Evolutionary conservation across 2,888 invertebrate species (phyloP).

Genomic region (Teinopalpus imperialis): DNA sequence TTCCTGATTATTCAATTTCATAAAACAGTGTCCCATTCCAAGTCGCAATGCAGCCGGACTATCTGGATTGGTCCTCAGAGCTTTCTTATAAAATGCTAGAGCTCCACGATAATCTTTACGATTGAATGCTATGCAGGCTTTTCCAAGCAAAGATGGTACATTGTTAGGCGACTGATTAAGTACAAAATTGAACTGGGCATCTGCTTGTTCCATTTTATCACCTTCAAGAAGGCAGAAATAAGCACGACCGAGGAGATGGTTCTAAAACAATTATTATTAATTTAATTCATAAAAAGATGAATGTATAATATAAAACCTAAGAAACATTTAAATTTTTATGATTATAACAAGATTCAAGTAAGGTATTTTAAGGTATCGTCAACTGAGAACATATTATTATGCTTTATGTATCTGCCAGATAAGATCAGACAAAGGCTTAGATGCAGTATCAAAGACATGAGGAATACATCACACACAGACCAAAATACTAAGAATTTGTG

Average conservation of each 20-base stretch:
- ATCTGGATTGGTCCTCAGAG: slow-evolving; percentile 96
- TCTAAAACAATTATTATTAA: slow-evolving; percentile 81
- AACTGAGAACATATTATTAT: too few relatives aligned
- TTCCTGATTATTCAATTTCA: slow-evolving; percentile 96
- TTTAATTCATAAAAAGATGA: too few relatives aligned
- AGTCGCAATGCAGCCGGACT: slow-evolving; percentile 98
- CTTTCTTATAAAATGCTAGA: slow-evolving; percentile 98
- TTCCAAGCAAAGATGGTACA: slow-evolving; percentile 97
- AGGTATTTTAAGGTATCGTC: too few relatives aligned
- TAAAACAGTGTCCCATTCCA: slow-evolving; percentile 99
- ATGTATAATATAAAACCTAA: too few relatives aligned
- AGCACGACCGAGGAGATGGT: slow-evolving; percentile 98
- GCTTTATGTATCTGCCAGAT: too few relatives aligned
- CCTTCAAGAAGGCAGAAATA: slow-evolving; percentile 99
- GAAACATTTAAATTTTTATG: too few relatives aligned
- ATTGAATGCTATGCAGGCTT: slow-evolving; percentile 99
- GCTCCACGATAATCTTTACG: slow-evolving; percentile 98
- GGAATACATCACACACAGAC: too few relatives aligned
- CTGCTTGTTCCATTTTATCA: slow-evolving; percentile 99
- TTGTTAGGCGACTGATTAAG: slow-evolving; percentile 97
- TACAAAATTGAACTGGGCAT: slow-evolving; percentile 99
- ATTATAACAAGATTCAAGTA: too few relatives aligned
- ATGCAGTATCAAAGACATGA: too few relatives aligned
- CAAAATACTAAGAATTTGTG: too few relatives aligned
- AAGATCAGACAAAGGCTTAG: too few relatives aligned